These are phyloP conservation scores for Enteromius unitaeniatus DNA, from an alignment of 2,797 vertebrate species.

Conservation along the genomic window DNA sequence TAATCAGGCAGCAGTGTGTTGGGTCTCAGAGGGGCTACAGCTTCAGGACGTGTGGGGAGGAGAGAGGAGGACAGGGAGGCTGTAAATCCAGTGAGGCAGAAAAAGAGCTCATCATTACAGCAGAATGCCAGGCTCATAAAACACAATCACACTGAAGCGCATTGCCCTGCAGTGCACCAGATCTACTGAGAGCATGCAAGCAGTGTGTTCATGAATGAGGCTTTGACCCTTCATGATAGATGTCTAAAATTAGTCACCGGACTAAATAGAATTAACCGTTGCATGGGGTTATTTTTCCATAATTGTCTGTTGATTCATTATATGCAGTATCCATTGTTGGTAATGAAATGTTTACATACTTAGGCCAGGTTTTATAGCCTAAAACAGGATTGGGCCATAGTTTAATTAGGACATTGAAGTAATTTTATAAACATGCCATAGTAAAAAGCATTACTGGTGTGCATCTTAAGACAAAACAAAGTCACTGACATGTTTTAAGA, in stretches of 20 bases:
- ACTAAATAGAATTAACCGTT: not conserved
- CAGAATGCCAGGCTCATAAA: slow-evolving; percentile 41
- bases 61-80: slow-evolving; percentile 11
- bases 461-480: too few species aligned
- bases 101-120: slow-evolving; percentile 57
- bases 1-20: slow-evolving; percentile 49
- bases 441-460: too few species aligned
- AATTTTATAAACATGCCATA: too few species aligned
- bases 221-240: not conserved
- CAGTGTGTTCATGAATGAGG: slow-evolving; percentile 2
- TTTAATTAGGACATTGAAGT: too few species aligned
- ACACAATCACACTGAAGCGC: slow-evolving; percentile 8
- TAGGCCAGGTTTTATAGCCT: not conserved
- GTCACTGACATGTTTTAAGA: too few species aligned
- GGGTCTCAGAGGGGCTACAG: slow-evolving; percentile 42
- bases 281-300: not conserved
- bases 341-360: not conserved
- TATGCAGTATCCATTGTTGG: not conserved
- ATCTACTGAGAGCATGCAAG: slow-evolving; percentile 1
- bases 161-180: slow-evolving; percentile 2
- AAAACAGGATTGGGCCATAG: too few species aligned
- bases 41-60: slow-evolving; percentile 17
- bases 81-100: slow-evolving; percentile 53
- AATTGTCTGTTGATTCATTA: not conserved
- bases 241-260: not conserved